Conservation (phyloP, 2,113 vertebrate species). For the Connochaetes taurinus region DNA sequence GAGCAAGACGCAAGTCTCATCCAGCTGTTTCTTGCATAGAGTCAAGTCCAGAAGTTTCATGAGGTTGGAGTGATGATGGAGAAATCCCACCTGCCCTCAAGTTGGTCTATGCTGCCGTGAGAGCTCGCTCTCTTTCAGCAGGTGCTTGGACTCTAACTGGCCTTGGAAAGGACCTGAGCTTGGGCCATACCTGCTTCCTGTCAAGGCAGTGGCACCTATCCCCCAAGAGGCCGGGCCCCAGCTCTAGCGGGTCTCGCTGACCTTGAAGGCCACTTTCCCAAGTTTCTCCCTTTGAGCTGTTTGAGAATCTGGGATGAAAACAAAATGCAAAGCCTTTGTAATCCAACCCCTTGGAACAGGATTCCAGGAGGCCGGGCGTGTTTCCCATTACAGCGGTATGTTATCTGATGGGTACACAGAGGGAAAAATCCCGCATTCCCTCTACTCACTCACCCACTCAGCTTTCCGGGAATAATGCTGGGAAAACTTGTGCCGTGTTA, state of each 20-base stretch:
- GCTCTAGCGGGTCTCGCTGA: background rate
- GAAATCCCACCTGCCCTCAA: background rate
- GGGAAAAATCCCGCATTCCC: background rate
- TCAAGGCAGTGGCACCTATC: background rate
- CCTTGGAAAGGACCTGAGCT: background rate
- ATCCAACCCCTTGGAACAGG: background rate
- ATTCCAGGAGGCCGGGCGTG: background rate
- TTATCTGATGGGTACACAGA: constrained; percentile 41
- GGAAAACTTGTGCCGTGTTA: background rate
- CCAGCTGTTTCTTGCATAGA: background rate
- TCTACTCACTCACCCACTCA: background rate
- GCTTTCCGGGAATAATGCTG: background rate
- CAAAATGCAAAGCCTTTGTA: constrained; percentile 39
- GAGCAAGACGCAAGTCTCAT: background rate
- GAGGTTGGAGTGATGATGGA: background rate
- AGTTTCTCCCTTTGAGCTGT: constrained; percentile 21
- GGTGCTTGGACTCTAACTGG: too few relatives aligned
- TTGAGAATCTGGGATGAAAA: constrained; percentile 50
- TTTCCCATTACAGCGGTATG: constrained; percentile 2
- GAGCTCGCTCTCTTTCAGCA: background rate
- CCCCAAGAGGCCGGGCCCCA: background rate
- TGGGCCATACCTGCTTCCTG: background rate
- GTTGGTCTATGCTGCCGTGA: background rate
- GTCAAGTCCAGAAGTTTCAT: background rate
- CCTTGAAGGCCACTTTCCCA: background rate